These are phyloP conservation scores for Centropyge bicolor DNA, from an alignment of 2,797 vertebrate species.

Conservation along the genomic window DNA sequence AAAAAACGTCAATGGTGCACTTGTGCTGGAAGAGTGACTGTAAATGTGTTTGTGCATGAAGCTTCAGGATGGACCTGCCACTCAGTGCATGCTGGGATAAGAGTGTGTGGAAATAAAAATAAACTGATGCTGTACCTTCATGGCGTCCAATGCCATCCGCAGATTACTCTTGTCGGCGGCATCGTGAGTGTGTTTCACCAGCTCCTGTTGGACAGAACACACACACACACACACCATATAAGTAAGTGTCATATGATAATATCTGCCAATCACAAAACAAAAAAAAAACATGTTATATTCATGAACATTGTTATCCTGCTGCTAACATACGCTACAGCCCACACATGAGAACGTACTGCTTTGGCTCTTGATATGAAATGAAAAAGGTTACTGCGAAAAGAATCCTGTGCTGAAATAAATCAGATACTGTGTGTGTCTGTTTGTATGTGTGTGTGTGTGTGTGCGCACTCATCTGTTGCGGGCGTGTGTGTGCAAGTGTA, in stretches of 20 bases:
- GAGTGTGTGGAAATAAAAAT: background rate
- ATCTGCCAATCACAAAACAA: slow-evolving; percentile 4
- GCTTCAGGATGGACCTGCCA: background rate
- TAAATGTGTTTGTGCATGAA: background rate
- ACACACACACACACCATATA: slow-evolving; percentile 8
- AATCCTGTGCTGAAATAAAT: slow-evolving; percentile 64
- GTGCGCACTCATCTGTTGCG: slow-evolving; percentile 31
- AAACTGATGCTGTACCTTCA: slow-evolving; percentile 88
- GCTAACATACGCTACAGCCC: slow-evolving; percentile 17
- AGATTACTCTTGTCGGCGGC: slow-evolving; percentile 90
- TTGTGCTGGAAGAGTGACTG: background rate
- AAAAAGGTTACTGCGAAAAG: slow-evolving; percentile 45
- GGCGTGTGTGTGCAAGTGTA: slow-evolving; percentile 32
- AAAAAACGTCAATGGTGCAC: background rate
- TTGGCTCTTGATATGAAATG: slow-evolving; percentile 62
- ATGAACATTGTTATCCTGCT: slow-evolving; percentile 12
- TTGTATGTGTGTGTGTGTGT: slow-evolving; percentile 27
- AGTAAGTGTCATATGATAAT: background rate
- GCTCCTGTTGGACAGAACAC: slow-evolving; percentile 86
- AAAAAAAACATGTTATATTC: background rate
- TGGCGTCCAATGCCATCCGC: slow-evolving; percentile 92
- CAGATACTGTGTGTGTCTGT: slow-evolving; percentile 46
- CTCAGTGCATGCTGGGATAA: background rate
- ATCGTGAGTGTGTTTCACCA: slow-evolving; percentile 95
- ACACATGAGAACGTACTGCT: slow-evolving; percentile 37